Evolutionary conservation across 2,797 vertebrate species (phyloP).

Genomic region (Taeniopygia guttata): DNA sequence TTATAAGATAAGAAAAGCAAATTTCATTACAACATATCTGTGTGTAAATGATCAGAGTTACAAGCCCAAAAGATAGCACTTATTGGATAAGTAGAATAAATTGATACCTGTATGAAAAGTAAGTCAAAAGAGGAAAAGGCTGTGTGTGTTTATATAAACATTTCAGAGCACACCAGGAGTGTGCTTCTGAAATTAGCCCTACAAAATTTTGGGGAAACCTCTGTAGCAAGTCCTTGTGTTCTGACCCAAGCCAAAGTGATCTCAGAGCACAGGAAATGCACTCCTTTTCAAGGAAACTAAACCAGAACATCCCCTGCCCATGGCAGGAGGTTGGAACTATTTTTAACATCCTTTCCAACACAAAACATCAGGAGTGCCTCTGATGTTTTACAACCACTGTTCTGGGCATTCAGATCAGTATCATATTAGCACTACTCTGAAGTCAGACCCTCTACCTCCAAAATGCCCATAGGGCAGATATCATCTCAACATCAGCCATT

Average conservation of each 20-base stretch:
- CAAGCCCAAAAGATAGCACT: not conserved
- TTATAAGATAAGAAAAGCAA: not conserved
- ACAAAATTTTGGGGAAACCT: not conserved
- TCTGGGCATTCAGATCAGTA: not conserved
- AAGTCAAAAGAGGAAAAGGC: not conserved
- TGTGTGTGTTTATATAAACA: not conserved
- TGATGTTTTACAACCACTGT: not conserved
- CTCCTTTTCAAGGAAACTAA: not conserved
- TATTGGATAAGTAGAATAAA: not conserved
- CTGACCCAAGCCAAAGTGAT: not conserved
- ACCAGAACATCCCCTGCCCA: not conserved
- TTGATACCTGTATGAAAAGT: not conserved
- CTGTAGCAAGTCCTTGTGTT: not conserved
- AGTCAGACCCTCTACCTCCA: not conserved
- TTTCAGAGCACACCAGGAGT: not conserved
- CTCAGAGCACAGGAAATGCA: not conserved
- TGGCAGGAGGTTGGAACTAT: not conserved
- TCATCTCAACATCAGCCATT: not conserved
- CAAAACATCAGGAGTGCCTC: not conserved
- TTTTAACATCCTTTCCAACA: not conserved
- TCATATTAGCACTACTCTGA: not conserved
- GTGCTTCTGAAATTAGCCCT: not conserved
- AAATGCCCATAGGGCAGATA: not conserved
- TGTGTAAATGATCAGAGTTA: not conserved
- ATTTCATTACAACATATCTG: not conserved